These are phyloP conservation scores for Enteromius viviparus DNA, from an alignment of 2,797 vertebrate species.

Conservation along the genomic window DNA sequence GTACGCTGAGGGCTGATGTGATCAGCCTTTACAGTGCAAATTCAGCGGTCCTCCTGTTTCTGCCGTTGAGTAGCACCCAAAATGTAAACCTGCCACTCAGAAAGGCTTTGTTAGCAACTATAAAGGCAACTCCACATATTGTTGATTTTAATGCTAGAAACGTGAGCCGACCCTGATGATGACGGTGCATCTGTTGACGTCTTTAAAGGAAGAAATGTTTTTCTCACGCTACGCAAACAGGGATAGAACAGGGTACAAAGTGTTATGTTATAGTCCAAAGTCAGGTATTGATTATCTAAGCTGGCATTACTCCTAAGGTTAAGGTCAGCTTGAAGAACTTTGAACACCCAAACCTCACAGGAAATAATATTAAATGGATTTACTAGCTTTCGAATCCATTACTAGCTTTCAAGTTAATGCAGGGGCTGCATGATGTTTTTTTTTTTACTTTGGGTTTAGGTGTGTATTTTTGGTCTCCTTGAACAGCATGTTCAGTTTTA, in stretches of 20 bases:
- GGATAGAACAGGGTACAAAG: neutral
- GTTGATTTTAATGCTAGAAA: constrained; percentile 21
- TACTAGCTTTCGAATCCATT: neutral
- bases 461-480: constrained; percentile 17
- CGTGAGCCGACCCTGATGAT: constrained; percentile 9
- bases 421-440: neutral
- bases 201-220: constrained; percentile 1
- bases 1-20: constrained; percentile 4
- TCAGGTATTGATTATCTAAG: constrained; percentile 23
- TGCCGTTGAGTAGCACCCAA: neutral
- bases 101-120: constrained; percentile 11
- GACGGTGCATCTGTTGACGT: constrained; percentile 23
- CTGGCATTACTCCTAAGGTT: neutral
- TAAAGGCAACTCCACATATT: constrained; percentile 6
- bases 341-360: neutral
- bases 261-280: constrained; percentile 21
- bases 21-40: constrained; percentile 2
- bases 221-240: constrained; percentile 18
- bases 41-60: constrained; percentile 10
- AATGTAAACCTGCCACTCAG: constrained; percentile 18
- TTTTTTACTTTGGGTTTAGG: constrained; percentile 11
- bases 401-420: neutral
- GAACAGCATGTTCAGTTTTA: neutral
- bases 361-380: constrained; percentile 11
- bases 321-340: constrained; percentile 9